Percentiles rank a stretch among this genome's conserved stretches.
phyloP scores from a whole-genome alignment of 2,888 invertebrate genomes.

The Macrophya alboannulata region DNA sequence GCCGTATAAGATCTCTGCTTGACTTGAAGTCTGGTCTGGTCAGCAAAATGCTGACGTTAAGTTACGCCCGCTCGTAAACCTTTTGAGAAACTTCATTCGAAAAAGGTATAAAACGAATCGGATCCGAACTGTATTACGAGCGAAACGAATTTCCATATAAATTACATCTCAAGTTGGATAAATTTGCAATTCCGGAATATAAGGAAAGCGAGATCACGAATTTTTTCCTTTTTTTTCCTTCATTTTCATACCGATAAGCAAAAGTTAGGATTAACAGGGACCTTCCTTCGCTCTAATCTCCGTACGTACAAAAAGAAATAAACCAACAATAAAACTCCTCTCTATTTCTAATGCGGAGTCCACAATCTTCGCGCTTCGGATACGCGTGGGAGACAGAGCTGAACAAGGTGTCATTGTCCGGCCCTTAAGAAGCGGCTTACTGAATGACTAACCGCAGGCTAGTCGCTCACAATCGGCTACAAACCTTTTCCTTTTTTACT shows the following conservation, averaged over 20 bases:
- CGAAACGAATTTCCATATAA: neutral
- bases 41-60: conserved; percentile 22
- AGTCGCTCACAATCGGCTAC: neutral
- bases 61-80: conserved; percentile 31
- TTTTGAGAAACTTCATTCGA: conserved; percentile 1
- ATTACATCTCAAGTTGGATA: neutral
- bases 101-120: neutral
- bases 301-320: neutral
- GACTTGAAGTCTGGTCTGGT: conserved; percentile 17
- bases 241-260: neutral
- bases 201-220: neutral
- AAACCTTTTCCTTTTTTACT: neutral
- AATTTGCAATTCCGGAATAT: neutral
- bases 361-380: neutral
- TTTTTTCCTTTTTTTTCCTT: neutral
- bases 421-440: conserved; percentile 42
- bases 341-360: neutral
- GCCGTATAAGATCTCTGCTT: neutral
- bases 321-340: neutral
- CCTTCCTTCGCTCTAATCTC: neutral
- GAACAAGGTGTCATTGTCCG: conserved; percentile 56
- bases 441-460: conserved; percentile 28
- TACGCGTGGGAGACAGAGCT: conserved; percentile 54
- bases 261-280: neutral
- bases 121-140: neutral